phyloP scores from a whole-genome alignment of 1,140 invertebrate genomes.

The Pygmarrhopalites habei region DNA sequence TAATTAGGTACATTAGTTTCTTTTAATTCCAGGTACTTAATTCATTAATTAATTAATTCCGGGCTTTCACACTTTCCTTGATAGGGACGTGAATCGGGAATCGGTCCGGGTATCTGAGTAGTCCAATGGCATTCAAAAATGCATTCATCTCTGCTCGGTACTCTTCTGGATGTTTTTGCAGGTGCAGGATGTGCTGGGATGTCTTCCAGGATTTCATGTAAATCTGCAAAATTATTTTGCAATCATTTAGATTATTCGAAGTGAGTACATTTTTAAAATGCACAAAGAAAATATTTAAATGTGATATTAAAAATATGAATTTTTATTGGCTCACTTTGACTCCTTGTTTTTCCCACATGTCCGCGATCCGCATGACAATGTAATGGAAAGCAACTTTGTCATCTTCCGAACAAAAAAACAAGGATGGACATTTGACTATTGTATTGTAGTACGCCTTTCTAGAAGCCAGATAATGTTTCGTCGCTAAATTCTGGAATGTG shows the following conservation, averaged over 20 bases:
- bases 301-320: no score
- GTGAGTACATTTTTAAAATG: no score
- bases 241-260: no score
- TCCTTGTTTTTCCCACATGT: constrained; percentile 48
- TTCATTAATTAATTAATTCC: no score
- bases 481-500: neutral
- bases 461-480: constrained; percentile 24
- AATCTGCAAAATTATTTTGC: no score
- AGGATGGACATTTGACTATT: neutral
- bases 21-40: no score
- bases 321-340: no score
- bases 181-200: constrained; percentile 75
- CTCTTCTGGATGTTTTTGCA: constrained; percentile 65
- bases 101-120: constrained; percentile 25
- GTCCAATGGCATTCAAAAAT: constrained; percentile 47
- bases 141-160: constrained; percentile 60
- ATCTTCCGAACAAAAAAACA: constrained; percentile 4
- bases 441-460: constrained; percentile 51
- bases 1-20: no score
- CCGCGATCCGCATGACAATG: neutral
- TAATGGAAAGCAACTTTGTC: constrained; percentile 46
- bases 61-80: no score
- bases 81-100: no score
- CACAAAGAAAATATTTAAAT: no score
- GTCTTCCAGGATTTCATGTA: constrained; percentile 48